Evolutionary conservation across 1,140 invertebrate species (phyloP), one percentile per base, ranked within the genome.

Genomic region (Paracyclopina nana): DNA sequence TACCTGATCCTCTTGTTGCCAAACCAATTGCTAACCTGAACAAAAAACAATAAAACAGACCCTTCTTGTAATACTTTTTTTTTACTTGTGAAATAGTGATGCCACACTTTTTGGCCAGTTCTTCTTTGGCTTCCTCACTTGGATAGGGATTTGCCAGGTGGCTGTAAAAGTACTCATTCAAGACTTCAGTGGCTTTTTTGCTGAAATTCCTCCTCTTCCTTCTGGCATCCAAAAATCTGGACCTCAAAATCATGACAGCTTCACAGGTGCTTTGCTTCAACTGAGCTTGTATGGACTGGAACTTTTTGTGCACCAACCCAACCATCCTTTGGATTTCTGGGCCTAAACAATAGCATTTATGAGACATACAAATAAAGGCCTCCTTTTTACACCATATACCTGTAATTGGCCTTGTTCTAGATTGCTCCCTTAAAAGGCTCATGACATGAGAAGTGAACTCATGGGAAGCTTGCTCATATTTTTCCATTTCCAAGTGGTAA

Each of bases 311-410:
- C 57, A 99, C 97, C 58, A 99, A 99, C 68, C 88, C 85, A 22
- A 99, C 94, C 95, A 99, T 99, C 60, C 92, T 76, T 63, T 98
- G 91, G 58, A 99, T 99, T 72, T 99, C 94, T 70, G 90, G 82
- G 22, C 81, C 81, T n/a, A n/a, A n/a, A n/a, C n/a, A n/a, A n/a
- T n/a, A n/a, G n/a, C n/a, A n/a, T n/a, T n/a, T n/a, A n/a, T n/a
- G n/a, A n/a, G n/a, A n/a, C n/a, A n/a, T n/a, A n/a, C n/a, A n/a
- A n/a, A n/a, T n/a, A n/a, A n/a, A n/a, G n/a, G n/a, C n/a, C n/a
- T n/a, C n/a, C n/a, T n/a, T n/a, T n/a, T n/a, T n/a, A n/a, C n/a
- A n/a, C n/a, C n/a, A n/a, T n/a, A n/a, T n/a, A n/a, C n/a, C n/a
- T 18, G 87, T 88, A 59, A 95, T 92, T 6, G 88, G 92, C 60